Base-by-base conservation (phyloP, 2,888 invertebrate species). In the Volucella zonaria region DNA sequence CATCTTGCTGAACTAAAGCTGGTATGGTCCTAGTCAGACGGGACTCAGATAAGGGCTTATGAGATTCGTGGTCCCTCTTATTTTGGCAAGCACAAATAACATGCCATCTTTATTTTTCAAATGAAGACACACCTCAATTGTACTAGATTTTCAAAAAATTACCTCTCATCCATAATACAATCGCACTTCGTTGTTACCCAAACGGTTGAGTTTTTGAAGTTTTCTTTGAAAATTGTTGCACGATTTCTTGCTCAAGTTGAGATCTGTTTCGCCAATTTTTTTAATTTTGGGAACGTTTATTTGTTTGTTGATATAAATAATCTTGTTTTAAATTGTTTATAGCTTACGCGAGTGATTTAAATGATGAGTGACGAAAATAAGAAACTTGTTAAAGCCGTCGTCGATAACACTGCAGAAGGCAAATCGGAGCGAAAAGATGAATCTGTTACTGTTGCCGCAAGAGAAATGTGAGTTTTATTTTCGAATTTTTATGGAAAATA, bases 201-300 rank as follows among this genome's bases (percentile, higher is more conserved):
- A 64, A 70, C 82, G 79, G 82, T 78, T 79, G 62, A 12, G 18
- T 67, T 80, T 31, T 80, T 80, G 67, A 80, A 74, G 73, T 68
- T 54, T 73, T 31, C 31, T 31, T 79, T 82, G 58, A 77, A 74
- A 79, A 66, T 62, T 61, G 11, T 45, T 10, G 9, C 40, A 14
- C 38, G n/a, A 61, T 15, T 66, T 51, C 23, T 62, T 10, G 15
- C 15, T 3, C 18, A 11, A 14, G 9, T 38, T 59, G 12, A 38
- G 12, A 18, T 45, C 47, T 62, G 42, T 61, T 54, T 51, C 43
- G 47, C 68, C 45, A 31, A 40, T 38, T 40, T 51, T n/a, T 40
- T 3, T 61, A 38, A 68, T 49, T 74, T 58, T 49, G 54, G 52
- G 11, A 31, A 31, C n/a, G 11, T 12, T 54, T 49, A 43, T 56